phyloP scores from a whole-genome alignment of 2,113 vertebrate genomes.

The Pteronura brasiliensis region DNA sequence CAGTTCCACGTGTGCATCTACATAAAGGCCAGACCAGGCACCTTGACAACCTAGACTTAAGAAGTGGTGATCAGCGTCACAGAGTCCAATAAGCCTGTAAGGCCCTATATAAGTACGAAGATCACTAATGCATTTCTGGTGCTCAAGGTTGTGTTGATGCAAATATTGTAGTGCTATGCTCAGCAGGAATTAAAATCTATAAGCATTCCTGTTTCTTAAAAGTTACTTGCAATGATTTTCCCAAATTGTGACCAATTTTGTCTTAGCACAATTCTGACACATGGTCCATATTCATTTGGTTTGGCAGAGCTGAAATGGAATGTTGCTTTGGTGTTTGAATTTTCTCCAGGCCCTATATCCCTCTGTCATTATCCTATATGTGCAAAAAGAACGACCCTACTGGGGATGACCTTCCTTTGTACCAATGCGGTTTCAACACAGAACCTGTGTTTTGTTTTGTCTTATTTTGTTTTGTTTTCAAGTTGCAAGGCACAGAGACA shows the following conservation, averaged over 20 bases:
- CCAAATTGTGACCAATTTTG: background rate
- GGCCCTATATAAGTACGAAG: background rate
- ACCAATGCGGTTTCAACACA: background rate
- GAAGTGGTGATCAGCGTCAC: background rate
- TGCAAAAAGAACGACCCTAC: background rate
- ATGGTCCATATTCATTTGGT: background rate
- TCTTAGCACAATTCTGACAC: background rate
- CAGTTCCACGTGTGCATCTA: background rate
- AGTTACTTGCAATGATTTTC: background rate
- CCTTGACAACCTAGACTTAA: background rate
- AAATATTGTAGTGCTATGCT: background rate
- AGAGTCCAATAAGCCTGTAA: background rate
- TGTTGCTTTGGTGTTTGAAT: background rate
- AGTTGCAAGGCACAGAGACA: background rate
- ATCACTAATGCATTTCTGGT: background rate
- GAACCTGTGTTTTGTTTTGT: background rate
- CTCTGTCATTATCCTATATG: background rate
- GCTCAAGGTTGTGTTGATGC: background rate
- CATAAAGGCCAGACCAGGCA: background rate
- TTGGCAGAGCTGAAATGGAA: background rate
- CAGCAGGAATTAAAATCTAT: background rate
- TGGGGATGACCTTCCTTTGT: background rate
- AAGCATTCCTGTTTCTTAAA: background rate
- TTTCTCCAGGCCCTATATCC: background rate
- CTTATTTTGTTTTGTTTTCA: background rate